These are phyloP conservation scores for Eilema sororculum DNA, from an alignment of 2,888 invertebrate genomes.

Conservation along the genomic window DNA sequence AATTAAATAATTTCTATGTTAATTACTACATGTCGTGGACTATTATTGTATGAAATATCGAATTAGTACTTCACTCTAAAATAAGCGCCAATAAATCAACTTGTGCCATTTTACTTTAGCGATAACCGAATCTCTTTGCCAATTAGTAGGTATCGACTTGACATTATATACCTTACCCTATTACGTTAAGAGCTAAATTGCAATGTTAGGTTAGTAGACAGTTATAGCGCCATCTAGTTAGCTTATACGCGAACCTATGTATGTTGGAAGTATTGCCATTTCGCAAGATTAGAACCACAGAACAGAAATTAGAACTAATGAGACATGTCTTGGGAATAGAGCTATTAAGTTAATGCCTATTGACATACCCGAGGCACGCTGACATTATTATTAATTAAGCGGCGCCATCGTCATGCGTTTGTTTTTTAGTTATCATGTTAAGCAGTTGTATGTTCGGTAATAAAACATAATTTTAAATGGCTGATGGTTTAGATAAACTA, in stretches of 20 bases:
- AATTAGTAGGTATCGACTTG: background rate
- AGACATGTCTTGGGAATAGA: conserved; percentile 51
- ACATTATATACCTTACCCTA: conserved; percentile 28
- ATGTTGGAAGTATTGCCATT: conserved; percentile 45
- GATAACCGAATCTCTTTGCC: background rate
- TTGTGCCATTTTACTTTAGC: background rate
- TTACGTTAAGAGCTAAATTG: conserved; percentile 25
- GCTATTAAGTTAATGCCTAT: conserved; percentile 52
- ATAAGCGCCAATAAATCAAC: background rate
- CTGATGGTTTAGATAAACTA: conserved; percentile 44
- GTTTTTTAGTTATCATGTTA: conserved; percentile 54
- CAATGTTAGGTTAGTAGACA: background rate
- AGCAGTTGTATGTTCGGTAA: conserved; percentile 34
- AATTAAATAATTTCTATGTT: no score
- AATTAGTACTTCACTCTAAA: background rate
- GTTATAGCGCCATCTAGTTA: conserved; percentile 37
- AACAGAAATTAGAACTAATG: no score
- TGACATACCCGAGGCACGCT: conserved; percentile 60
- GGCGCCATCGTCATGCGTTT: conserved; percentile 67
- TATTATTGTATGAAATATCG: background rate
- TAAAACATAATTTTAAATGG: conserved; percentile 43
- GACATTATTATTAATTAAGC: conserved; percentile 68
- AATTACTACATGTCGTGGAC: no score
- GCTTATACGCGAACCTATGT: conserved; percentile 45
- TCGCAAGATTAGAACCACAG: conserved; percentile 58